Evolutionary conservation across 2,888 invertebrate genomes (phyloP), one percentile per base, ranked within the genome.

Genomic region (Bruchidius siliquastri): DNA sequence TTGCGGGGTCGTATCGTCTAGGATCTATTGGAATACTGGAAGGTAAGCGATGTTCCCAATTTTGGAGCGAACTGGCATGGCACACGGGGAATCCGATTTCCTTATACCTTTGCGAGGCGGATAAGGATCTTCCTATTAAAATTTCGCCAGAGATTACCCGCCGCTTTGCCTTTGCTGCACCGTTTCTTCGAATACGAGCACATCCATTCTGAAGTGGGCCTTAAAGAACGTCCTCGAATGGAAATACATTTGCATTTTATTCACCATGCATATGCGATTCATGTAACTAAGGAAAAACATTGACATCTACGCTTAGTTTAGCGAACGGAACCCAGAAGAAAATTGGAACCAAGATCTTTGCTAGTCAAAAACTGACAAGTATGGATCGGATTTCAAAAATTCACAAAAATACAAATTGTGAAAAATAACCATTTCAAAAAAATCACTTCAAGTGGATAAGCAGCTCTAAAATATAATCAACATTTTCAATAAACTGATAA

Each of bases 121-220:
- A 74, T 74, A 74, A 74, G 70, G 70, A 72, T 74, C 74, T 74
- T 74, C 70, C 74, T 74, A 74, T 74, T 74, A 74, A 74, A 74
- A 74, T 68, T 74, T 74, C 74, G 67, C 74, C 67, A 26, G 67
- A 72, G 70, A 72, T 74, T 74, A 74, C 72, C 68, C 49, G 67
- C 67, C 70, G 70, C 68, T 69, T 74, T 74, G 6, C 49, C 49
- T 49, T 49, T 49, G 66, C 66, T 69, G 22, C 69, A 69, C 69
- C 69, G 66, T 70, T 30, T 30, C 20, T 70, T 70, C 26, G 22
- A 21, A 22, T 26, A 8, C 20, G 70, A 70, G 0, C 70, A 22
- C 26, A 70, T 26, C 13, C 13, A 49, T 49, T 49, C 13, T 13
- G 13, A 49, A 49, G 49, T 49, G 49, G 49, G 49, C 13, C 49